Conservation (phyloP, 2,113 vertebrate species). For the Calypte anna region DNA sequence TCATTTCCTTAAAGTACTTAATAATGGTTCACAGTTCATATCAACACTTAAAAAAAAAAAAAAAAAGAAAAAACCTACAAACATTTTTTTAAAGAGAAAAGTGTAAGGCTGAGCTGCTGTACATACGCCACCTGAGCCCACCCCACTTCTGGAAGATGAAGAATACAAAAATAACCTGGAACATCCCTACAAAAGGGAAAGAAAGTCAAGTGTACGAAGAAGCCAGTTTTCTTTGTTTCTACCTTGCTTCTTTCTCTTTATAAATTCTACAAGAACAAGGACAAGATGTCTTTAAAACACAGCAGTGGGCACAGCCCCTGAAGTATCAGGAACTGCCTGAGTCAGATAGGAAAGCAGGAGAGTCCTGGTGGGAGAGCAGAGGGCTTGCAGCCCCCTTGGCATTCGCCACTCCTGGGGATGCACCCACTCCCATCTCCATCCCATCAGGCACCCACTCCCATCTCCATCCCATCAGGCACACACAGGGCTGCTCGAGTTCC, state of each 20-base stretch:
- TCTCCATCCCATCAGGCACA: not conserved
- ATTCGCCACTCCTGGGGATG: fast-evolving
- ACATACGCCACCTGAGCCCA: not conserved
- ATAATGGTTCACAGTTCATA: not conserved
- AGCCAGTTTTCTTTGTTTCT: not conserved
- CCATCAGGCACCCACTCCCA: fast-evolving
- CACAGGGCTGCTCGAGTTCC: not conserved
- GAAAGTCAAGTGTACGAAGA: not conserved
- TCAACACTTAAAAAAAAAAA: not conserved
- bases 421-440: fast-evolving
- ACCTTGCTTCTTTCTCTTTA: not conserved
- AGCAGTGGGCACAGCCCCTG: not conserved
- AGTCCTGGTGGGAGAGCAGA: fast-evolving
- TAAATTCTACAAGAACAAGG: not conserved
- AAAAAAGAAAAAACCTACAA: not conserved
- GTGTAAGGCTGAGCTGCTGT: not conserved
- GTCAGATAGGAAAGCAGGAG: fast-evolving
- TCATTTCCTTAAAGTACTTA: not conserved
- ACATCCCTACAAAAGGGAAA: not conserved
- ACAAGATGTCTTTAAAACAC: not conserved
- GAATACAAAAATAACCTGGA: not conserved
- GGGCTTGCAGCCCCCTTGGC: not conserved
- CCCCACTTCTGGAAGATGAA: not conserved
- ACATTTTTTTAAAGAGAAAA: not conserved
- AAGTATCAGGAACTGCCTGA: not conserved